Base-by-base conservation (phyloP, 1,140 invertebrate genomes). In the Drosophila grimshawi region DNA sequence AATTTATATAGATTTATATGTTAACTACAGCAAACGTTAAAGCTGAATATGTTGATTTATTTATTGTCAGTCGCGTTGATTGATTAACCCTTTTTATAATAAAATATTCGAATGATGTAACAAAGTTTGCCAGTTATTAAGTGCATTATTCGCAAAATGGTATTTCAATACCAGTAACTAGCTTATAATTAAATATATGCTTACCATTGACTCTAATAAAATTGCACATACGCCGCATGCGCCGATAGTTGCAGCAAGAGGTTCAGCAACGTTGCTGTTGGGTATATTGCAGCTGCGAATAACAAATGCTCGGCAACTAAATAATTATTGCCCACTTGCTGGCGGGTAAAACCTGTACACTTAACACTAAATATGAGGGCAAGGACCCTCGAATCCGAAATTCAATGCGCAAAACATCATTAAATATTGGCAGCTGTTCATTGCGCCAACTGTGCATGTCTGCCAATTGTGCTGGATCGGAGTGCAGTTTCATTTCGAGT, bases 371-470 rank as follows among this genome's bases (percentile, higher is more conserved):
- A 66, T 48, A n/a, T 29, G 6, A 11, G 46, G 57, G 46, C 35
- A 29, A 73, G 6, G 4, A 41, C 39, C 29, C 51, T 67, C 29
- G 35, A 62, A 69, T 64, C 66, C 30, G 64, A 59, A 77, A 68
- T 68, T 74, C 68, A 59, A 43, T 48, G 52, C 45, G 33, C 41
- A 63, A 35, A 48, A 62, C 60, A 69, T 88, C 67, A 85, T 73
- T 86, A 79, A 88, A 82, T 74, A 86, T 86, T 80, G 82, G 86
- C 64, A 81, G 68, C 37, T 51, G 45, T 68, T 59, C 33, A 55
- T 68, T 67, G 43, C 43, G 43, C 48, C 56, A 56, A 56, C 35
- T 55, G 51, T 59, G 59, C 49, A n/a, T 48, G 70, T 49, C 48
- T 61, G 64, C 56, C 55, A 73, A 55, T 73, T 73, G 70, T 68